phyloP scores from a whole-genome alignment of 1,140 invertebrate species.

The Bradynema listronoti region DNA sequence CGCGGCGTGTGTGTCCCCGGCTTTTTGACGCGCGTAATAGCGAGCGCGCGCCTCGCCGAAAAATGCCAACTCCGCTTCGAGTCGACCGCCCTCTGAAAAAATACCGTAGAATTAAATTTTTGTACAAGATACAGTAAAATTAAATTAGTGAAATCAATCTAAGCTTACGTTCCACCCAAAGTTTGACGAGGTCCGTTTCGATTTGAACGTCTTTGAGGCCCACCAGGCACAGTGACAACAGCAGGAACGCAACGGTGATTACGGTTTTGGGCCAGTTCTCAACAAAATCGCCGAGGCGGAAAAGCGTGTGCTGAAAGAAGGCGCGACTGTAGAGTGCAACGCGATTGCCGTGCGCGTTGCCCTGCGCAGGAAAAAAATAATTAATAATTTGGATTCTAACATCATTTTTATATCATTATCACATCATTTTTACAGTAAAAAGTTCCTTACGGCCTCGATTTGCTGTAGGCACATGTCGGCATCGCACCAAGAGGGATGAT shows the following conservation, averaged over 20 bases:
- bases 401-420: too few species aligned
- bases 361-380: too few species aligned
- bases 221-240: conserved; percentile 39
- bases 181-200: conserved; percentile 56
- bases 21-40: conserved; percentile 11
- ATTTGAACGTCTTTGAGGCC: conserved; percentile 51
- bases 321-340: conserved; percentile 52
- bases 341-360: conserved; percentile 47
- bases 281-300: conserved; percentile 43
- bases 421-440: not conserved
- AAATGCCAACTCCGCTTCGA: conserved; percentile 54
- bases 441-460: conserved; percentile 44
- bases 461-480: conserved; percentile 56
- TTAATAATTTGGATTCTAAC: conserved; percentile 3
- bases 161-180: conserved; percentile 53
- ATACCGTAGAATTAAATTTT: conserved; percentile 1
- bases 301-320: conserved; percentile 50
- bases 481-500: conserved; percentile 57
- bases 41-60: conserved; percentile 25
- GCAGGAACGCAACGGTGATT: conserved; percentile 38
- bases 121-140: not conserved
- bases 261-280: conserved; percentile 42
- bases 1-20: not conserved
- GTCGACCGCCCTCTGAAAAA: conserved; percentile 53
- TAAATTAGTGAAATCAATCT: not conserved